phyloP scores from a whole-genome alignment of 2,888 invertebrate species.

The Sminthurides aquaticus region DNA sequence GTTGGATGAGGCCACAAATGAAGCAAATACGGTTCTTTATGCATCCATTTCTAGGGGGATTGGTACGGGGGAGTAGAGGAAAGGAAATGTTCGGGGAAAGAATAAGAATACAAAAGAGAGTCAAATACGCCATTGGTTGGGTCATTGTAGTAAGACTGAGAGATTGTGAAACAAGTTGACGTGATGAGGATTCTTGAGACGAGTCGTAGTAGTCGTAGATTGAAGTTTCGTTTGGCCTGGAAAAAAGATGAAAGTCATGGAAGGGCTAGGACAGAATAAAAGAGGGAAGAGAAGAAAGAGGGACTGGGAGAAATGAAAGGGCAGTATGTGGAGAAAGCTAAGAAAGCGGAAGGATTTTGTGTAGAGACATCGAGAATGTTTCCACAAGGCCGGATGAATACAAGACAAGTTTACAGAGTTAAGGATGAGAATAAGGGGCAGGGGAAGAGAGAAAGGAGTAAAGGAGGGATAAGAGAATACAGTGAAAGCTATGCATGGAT shows the following conservation, averaged over 20 bases:
- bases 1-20: background rate
- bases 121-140: background rate
- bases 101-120: no score
- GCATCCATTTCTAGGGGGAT: background rate
- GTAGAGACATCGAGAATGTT: background rate
- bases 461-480: background rate
- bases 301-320: background rate
- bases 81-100: no score
- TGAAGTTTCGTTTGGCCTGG: background rate
- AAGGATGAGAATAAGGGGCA: no score
- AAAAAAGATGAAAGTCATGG: background rate
- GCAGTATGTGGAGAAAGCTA: background rate
- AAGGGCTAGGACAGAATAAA: background rate
- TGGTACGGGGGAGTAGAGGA: background rate
- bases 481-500: background rate
- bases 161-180: no score
- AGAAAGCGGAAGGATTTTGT: background rate
- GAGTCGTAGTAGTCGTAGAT: background rate
- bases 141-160: background rate
- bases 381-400: no score
- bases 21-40: background rate
- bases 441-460: no score
- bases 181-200: background rate
- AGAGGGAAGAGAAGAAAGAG: background rate
- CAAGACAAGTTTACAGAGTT: no score